Conservation (phyloP, 2,797 vertebrate genomes). For the Huso huso region DNA sequence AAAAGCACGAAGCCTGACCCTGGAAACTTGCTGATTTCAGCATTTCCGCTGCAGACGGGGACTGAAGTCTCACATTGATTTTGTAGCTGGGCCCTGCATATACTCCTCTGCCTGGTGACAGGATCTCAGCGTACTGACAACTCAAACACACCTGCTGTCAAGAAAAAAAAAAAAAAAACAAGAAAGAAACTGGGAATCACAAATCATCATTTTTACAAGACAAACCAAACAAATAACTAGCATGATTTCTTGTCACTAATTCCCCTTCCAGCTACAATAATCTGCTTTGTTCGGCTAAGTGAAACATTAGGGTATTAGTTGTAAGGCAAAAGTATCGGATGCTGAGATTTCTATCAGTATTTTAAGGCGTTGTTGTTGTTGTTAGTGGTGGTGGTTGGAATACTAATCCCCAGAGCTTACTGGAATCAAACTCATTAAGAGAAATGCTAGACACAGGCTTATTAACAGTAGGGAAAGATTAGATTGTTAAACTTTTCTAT, state of each 20-base stretch:
- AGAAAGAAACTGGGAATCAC: conserved; percentile 32
- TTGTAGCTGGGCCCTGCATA: conserved; percentile 12
- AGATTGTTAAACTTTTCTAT: not conserved
- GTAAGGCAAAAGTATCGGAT: conserved; percentile 62
- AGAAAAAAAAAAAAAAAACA: conserved; percentile 32
- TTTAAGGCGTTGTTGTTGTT: conserved; percentile 53
- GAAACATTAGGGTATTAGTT: conserved; percentile 68
- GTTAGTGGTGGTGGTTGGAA: conserved; percentile 49
- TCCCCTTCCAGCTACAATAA: conserved; percentile 63
- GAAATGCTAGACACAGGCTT: conserved; percentile 51
- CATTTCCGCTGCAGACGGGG: conserved; percentile 35
- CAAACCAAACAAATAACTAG: conserved; percentile 56
- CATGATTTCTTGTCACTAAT: conserved; percentile 64
- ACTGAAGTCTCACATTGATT: conserved; percentile 25
- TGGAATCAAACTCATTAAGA: conserved; percentile 67
- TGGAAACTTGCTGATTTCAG: conserved; percentile 60
- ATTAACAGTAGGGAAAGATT: conserved; percentile 34
- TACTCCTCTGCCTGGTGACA: conserved; percentile 51
- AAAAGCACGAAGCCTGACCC: conserved; percentile 55
- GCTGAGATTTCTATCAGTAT: conserved; percentile 61
- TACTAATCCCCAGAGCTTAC: conserved; percentile 60
- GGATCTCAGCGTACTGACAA: conserved; percentile 48
- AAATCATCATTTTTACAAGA: conserved; percentile 51
- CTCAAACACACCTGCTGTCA: conserved; percentile 55
- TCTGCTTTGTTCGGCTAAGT: conserved; percentile 62